Percentiles rank a stretch among this genome's conserved stretches.
Evolutionary conservation across 2,888 invertebrate species (phyloP).

Genomic region (Tipula lateralis): DNA sequence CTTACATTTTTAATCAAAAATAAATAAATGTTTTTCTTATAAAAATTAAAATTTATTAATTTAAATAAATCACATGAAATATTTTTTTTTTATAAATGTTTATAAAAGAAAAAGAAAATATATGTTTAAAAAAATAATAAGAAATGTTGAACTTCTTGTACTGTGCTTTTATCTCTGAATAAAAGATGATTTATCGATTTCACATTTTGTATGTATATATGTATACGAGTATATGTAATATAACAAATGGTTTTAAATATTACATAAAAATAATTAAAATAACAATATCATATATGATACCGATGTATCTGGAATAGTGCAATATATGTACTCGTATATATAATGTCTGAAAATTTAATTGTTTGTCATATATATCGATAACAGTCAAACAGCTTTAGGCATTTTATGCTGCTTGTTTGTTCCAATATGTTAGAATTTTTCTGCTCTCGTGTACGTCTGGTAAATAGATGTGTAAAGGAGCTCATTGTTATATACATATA

Average conservation of each 20-base stretch:
- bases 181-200: neutral
- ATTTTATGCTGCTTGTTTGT: neutral
- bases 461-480: neutral
- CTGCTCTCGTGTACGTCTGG: neutral
- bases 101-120: neutral
- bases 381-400: neutral
- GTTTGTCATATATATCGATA: constrained; percentile 2
- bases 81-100: neutral
- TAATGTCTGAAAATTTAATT: neutral
- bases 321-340: neutral
- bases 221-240: neutral
- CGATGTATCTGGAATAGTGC: neutral
- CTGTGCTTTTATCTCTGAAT: neutral
- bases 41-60: constrained; percentile 19
- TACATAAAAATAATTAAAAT: neutral
- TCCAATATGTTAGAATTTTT: neutral
- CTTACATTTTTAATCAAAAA: neutral
- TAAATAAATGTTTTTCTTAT: neutral
- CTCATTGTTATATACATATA: neutral
- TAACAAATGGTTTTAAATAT: neutral
- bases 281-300: neutral
- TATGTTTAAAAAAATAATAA: neutral
- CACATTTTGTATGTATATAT: neutral
- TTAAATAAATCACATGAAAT: neutral
- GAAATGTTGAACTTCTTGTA: constrained; percentile 6